These are phyloP conservation scores for Prunella fulvescens DNA, from an alignment of 2,113 vertebrate species.

Conservation along the genomic window DNA sequence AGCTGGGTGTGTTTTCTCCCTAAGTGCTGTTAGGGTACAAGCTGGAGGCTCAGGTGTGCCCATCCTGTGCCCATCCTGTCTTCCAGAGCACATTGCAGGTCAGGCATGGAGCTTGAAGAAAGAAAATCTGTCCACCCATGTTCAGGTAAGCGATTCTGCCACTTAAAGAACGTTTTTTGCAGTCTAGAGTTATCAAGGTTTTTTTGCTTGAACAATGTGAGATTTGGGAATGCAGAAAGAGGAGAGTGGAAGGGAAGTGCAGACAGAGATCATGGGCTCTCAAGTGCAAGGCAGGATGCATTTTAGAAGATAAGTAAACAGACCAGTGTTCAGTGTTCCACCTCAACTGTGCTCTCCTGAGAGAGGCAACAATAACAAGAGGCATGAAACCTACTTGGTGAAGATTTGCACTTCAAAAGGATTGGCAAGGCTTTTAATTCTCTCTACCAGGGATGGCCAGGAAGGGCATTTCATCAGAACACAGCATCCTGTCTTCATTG, in stretches of 20 bases:
- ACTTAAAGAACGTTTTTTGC: background rate
- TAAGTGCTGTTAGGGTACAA: background rate
- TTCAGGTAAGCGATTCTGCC: background rate
- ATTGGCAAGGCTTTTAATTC: slow-evolving; percentile 38
- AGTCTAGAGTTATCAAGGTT: background rate
- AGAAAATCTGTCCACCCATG: background rate
- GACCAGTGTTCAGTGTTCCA: background rate
- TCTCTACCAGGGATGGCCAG: background rate
- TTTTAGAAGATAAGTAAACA: background rate
- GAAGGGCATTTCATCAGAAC: slow-evolving; percentile 24
- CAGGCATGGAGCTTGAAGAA: background rate
- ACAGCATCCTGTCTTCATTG: slow-evolving; percentile 1
- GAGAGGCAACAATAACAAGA: background rate
- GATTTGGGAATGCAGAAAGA: background rate
- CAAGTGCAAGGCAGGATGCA: background rate
- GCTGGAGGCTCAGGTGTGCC: background rate
- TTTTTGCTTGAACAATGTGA: background rate
- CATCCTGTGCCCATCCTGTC: background rate
- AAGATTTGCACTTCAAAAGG: slow-evolving; percentile 56
- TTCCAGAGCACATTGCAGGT: background rate
- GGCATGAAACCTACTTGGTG: background rate
- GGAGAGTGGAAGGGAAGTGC: background rate
- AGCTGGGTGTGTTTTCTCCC: background rate
- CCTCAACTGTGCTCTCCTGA: background rate
- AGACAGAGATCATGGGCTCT: background rate